Base-by-base conservation (phyloP, 2,888 invertebrate genomes). In the Pammene aurita region DNA sequence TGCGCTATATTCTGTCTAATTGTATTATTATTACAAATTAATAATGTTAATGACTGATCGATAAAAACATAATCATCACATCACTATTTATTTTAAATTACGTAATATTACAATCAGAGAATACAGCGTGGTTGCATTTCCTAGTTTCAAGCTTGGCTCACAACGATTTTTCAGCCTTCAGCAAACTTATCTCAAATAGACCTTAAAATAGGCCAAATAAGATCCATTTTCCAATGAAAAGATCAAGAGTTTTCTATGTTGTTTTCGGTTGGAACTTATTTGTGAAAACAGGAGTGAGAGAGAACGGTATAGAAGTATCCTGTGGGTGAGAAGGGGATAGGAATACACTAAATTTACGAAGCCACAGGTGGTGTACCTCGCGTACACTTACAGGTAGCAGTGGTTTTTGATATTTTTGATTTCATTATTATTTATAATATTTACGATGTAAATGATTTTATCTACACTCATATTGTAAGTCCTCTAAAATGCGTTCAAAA, bases 191-290 rank as follows among this genome's bases (percentile, higher is more conserved):
- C 70, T 1, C 84, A 84, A 83, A 66, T 71, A 52, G 61, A 76
- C 82, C 75, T 76, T 86, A 79, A 18, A 0, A 0, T 26, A 7
- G 7, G 7, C 11, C 0, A 0, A 7, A 50, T 81, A 86, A 70
- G 76, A 82, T 72, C 70, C 41, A 79, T 71, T 79, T 74, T 87
- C 72, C 74, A 65, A 69, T 76, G 77, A 67, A 66, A 73, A 71
- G 77, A 76, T 72, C 71, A 74, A 76, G 80, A 79, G 84, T 89
- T 90, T 90, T 91, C 88, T 90, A 88, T 90, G 87, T 91, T 91
- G 92, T 91, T 92, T 92, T 91, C 87, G 89, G 90, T 89, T 89
- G 87, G 87, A 90, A 90, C 87, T 91, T 92, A 92, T 92, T 92
- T 91, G 92, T 90, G 90, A 91, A 90, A 92, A 91, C 91, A 89